Evolutionary conservation across 2,797 vertebrate genomes (phyloP).

Genomic region (Oophaga sylvatica): DNA sequence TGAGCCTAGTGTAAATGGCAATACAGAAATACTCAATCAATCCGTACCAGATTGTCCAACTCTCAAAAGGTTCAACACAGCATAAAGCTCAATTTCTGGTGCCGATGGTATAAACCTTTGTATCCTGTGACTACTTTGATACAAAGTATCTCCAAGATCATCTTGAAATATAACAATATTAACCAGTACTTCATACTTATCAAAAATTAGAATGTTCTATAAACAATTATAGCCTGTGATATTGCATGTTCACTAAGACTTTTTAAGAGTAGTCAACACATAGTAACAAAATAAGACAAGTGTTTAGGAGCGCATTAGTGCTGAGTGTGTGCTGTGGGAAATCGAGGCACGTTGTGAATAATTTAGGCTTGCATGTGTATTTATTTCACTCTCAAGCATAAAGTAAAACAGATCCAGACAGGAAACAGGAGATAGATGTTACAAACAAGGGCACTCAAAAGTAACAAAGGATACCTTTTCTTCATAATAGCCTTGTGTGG

Average conservation of each 20-base stretch:
- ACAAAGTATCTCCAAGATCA: neutral
- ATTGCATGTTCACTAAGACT: constrained; percentile 17
- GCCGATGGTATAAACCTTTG: neutral
- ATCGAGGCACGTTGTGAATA: constrained; percentile 35
- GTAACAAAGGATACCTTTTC: constrained; percentile 60
- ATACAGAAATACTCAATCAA: neutral
- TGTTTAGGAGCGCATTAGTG: constrained; percentile 43
- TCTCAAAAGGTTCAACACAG: neutral
- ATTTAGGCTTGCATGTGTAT: constrained; percentile 55
- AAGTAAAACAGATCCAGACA: constrained; percentile 53
- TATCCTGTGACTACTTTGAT: neutral
- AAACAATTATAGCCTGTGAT: constrained; percentile 1
- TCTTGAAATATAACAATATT: neutral
- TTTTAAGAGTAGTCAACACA: constrained; percentile 30
- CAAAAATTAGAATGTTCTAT: neutral
- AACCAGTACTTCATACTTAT: neutral
- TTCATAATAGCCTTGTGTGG: constrained; percentile 57
- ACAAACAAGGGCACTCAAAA: constrained; percentile 58
- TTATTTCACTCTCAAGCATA: constrained; percentile 42
- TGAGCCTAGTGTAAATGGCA: neutral
- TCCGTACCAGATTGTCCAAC: neutral
- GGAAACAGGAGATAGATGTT: constrained; percentile 54
- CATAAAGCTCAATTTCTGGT: neutral
- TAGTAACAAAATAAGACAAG: constrained; percentile 51
- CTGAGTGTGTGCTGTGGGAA: constrained; percentile 12